Base-by-base conservation (phyloP, 2,113 vertebrate species). In the Macrotus californicus region DNA sequence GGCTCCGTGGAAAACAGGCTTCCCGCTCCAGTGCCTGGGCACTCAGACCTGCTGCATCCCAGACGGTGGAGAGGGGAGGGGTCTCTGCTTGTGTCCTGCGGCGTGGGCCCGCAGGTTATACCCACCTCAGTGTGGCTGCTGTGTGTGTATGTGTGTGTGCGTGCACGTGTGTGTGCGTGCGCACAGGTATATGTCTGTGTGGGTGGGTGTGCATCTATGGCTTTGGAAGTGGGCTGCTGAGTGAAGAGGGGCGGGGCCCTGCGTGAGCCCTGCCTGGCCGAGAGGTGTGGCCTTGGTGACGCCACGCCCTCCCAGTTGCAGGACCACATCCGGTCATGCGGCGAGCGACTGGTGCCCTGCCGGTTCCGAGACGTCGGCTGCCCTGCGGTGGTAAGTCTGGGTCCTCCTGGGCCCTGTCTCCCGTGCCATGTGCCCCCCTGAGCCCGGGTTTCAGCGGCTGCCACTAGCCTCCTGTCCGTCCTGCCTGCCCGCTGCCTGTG, bases 311-410 rank as follows among this genome's bases (percentile, higher is more conserved):
- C 84, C 26, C 48, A 99, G 99, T 99, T 99, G 59, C 98, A 96
- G 87, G 99, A 99, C 43, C 99, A 99, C 0, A 95, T 98, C 87
- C 98, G 98, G 96, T 97, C 96, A 0, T 99, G 99, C 7, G 97
- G 98, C 85, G 98, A 98, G 95, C 99, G 98, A 46, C 99, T 97
- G 89, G 98, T 97, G 12, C 98, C 98, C 0, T 99, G 99, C 96
- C 98, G 98, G 1, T 99, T 99, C 83, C 98, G 97, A 3, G 95
- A 97, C 3, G 97, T 99, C 0, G 99, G 99, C 97, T 99, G 99
- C 94, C 96, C 97, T 0, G 98, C 98, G 72, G 87, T 98, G 98
- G 98, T 99, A 96, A 98, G 98, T 95, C 11, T 1, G 0, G 22
- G 22, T 9, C 36, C 7, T 2, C 19, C 3, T 4, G 50, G 64